These are phyloP conservation scores for Cotesia glomerata DNA, from an alignment of 1,140 invertebrate genomes.

Conservation along the genomic window DNA sequence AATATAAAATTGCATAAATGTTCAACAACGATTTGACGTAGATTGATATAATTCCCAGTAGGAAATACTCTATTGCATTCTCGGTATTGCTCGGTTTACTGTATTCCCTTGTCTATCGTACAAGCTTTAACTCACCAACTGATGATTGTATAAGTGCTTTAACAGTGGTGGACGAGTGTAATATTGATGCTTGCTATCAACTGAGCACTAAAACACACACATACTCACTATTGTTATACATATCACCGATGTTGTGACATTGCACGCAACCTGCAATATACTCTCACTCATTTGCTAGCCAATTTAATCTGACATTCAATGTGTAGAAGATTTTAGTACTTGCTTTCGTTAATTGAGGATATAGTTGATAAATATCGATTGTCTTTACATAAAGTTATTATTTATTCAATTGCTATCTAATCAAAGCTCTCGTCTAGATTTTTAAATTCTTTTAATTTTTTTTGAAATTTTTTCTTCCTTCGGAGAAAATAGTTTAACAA, in stretches of 20 bases:
- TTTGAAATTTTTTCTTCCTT: no score
- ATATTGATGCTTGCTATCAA: slow-evolving; percentile 7
- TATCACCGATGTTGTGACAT: background rate
- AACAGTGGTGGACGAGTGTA: background rate
- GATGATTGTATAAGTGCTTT: background rate
- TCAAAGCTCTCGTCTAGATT: no score
- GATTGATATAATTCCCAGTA: background rate
- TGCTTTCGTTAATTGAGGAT: background rate
- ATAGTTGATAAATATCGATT: no score
- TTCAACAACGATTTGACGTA: background rate
- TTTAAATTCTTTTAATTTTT: no score
- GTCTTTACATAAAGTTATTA: no score
- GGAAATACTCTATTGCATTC: background rate
- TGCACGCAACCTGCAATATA: background rate
- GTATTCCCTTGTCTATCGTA: background rate
- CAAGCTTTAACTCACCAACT: background rate
- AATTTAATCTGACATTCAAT: background rate
- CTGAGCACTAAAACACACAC: background rate
- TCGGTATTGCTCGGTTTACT: background rate
- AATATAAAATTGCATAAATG: background rate
- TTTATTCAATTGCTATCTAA: no score
- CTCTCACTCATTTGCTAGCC: background rate
- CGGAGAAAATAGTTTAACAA: no score
- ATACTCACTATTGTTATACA: background rate
- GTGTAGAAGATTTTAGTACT: background rate